Conservation (phyloP, 2,113 vertebrate species). For the human region DNA sequence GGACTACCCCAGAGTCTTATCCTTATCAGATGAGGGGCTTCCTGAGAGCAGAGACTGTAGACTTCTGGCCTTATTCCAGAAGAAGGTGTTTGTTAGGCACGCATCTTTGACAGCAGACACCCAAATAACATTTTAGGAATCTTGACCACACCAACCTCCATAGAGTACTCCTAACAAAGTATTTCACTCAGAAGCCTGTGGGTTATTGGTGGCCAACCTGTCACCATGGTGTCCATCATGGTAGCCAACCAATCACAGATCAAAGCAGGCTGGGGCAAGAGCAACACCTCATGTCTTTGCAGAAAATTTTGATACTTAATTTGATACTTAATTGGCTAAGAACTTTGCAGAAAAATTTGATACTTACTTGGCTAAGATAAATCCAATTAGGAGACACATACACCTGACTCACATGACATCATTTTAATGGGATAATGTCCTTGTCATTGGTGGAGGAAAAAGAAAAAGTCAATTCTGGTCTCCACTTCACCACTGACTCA, state of each 20-base stretch:
- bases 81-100: not conserved
- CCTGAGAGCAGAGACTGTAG: not conserved
- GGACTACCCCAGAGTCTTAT: not conserved
- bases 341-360: conserved; percentile 12
- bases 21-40: not conserved
- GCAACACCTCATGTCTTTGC: not conserved
- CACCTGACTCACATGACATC: not conserved
- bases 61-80: not conserved
- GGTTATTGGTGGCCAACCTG: not conserved
- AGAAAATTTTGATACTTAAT: conserved; percentile 39
- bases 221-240: not conserved
- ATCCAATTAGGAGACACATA: conserved; percentile 45
- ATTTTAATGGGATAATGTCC: conserved; percentile 39
- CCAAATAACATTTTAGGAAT: conserved; percentile 39
- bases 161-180: not conserved
- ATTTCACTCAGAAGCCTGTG: not conserved
- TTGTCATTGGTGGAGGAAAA: not conserved
- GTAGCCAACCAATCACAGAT: not conserved
- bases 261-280: conserved; percentile 10
- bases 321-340: not conserved
- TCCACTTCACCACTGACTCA: conserved; percentile 21
- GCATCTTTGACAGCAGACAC: not conserved
- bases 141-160: not conserved
- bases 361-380: conserved; percentile 45
- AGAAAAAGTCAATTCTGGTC: conserved; percentile 29